Conservation (phyloP, 2,113 vertebrate genomes). For the Conger conger region DNA sequence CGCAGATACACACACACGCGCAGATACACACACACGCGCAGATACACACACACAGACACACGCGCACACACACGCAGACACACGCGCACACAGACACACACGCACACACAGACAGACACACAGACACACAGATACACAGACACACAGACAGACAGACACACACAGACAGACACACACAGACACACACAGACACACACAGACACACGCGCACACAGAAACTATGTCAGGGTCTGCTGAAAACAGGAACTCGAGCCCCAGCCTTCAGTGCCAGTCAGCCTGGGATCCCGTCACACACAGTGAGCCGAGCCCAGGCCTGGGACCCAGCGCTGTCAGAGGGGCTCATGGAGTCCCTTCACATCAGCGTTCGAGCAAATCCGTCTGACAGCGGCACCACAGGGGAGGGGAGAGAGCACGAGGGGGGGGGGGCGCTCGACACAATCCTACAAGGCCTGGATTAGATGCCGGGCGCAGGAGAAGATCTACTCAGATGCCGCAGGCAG, state of each 20-base stretch:
- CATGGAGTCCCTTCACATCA: constrained; percentile 3
- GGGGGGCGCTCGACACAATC: neutral
- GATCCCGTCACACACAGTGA: neutral
- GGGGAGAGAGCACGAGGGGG: neutral
- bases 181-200: constrained; percentile 7
- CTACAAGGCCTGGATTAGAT: neutral
- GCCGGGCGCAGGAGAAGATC: neutral
- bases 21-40: constrained; percentile 26
- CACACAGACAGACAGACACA: constrained; percentile 24
- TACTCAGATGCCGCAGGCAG: neutral
- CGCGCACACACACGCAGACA: constrained; percentile 10
- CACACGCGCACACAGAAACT: constrained; percentile 25
- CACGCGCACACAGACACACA: constrained; percentile 23
- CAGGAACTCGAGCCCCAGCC: neutral
- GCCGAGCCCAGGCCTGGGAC: neutral
- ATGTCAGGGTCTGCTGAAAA: neutral
- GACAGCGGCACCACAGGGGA: neutral
- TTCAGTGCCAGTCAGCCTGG: neutral
- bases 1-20: neutral
- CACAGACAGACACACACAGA: constrained; percentile 17
- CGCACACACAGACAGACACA: constrained; percentile 17
- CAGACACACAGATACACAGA: constrained; percentile 5
- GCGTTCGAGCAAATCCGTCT: neutral
- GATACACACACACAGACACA: constrained; percentile 17
- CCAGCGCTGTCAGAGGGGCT: neutral